Evolutionary conservation across 2,888 invertebrate species (phyloP).

Genomic region (Ormyrus thymus): DNA sequence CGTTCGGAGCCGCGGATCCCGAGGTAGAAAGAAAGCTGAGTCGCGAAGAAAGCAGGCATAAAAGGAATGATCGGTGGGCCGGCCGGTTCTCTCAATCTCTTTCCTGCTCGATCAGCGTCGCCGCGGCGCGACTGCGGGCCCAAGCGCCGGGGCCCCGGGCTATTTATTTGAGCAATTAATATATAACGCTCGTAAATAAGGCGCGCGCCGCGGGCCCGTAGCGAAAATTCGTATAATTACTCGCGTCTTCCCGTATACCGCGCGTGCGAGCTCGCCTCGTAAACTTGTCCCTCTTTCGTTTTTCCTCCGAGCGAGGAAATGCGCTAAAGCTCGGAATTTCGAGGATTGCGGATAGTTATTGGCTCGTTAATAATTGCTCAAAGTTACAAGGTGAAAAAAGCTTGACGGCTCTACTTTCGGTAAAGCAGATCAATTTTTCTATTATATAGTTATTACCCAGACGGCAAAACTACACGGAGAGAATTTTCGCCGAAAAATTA

Average conservation of each 20-base stretch:
- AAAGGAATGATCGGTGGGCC: slow-evolving; percentile 31
- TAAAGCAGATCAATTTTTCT: background rate
- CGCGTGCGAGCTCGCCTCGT: slow-evolving; percentile 66
- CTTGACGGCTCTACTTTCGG: no score
- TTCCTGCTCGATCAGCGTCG: slow-evolving; percentile 4
- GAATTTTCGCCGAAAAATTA: no score
- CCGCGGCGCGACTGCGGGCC: slow-evolving; percentile 35
- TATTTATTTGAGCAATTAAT: slow-evolving; percentile 74
- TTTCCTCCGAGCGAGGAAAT: no score
- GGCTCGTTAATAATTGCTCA: background rate
- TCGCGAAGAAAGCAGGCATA: no score
- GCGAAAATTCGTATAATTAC: slow-evolving; percentile 70
- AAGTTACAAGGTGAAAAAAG: no score
- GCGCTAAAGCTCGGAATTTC: no score
- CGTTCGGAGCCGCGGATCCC: no score
- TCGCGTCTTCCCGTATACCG: slow-evolving; percentile 63
- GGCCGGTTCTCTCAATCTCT: slow-evolving; percentile 15
- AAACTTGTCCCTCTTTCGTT: slow-evolving; percentile 54
- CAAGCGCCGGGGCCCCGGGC: slow-evolving; percentile 58
- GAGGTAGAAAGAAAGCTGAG: no score
- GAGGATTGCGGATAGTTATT: background rate
- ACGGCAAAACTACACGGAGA: no score
- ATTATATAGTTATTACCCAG: background rate
- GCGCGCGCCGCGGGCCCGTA: slow-evolving; percentile 59
- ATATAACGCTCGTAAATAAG: slow-evolving; percentile 74